A percentile compares a stretch with the other conserved stretches of the same genome.
Conservation (phyloP, 2,113 vertebrate genomes). For the Cryptotis parvus region DNA sequence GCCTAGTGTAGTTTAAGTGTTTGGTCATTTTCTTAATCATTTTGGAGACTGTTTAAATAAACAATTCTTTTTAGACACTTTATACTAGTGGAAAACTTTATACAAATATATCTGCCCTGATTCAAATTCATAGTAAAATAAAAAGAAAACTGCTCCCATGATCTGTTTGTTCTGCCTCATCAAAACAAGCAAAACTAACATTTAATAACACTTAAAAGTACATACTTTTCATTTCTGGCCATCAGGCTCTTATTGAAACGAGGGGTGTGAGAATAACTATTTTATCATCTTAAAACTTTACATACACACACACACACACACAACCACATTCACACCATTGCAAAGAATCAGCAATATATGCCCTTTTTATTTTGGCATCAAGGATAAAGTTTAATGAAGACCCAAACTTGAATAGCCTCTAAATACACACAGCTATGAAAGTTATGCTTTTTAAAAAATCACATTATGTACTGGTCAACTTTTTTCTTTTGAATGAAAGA, state of each 20-base stretch:
- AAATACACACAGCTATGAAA: not conserved
- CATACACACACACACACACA: too few species aligned
- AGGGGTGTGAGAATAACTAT: constrained; percentile 41
- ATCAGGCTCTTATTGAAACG: constrained; percentile 55
- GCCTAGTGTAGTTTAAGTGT: not conserved
- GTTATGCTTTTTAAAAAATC: too few species aligned
- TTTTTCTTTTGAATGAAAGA: constrained; percentile 46
- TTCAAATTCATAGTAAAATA: constrained; percentile 34
- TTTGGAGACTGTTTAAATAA: constrained; percentile 33
- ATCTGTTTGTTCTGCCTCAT: constrained; percentile 42
- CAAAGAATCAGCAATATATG: constrained; percentile 32
- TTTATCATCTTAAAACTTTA: constrained; percentile 17
- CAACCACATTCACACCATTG: too few species aligned
- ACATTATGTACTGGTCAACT: not conserved
- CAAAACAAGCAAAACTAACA: constrained; percentile 62
- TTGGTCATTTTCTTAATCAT: constrained; percentile 51
- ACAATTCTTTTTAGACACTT: not conserved
- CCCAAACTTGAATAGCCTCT: not conserved
- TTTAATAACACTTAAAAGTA: constrained; percentile 48
- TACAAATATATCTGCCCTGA: not conserved
- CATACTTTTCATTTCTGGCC: constrained; percentile 48
- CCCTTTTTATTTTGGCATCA: constrained; percentile 12
- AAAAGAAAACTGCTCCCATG: constrained; percentile 32
- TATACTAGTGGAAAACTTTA: constrained; percentile 34
- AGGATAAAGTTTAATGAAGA: constrained; percentile 36